phyloP scores from a whole-genome alignment of 2,797 vertebrate species.

The Centropyge bicolor region DNA sequence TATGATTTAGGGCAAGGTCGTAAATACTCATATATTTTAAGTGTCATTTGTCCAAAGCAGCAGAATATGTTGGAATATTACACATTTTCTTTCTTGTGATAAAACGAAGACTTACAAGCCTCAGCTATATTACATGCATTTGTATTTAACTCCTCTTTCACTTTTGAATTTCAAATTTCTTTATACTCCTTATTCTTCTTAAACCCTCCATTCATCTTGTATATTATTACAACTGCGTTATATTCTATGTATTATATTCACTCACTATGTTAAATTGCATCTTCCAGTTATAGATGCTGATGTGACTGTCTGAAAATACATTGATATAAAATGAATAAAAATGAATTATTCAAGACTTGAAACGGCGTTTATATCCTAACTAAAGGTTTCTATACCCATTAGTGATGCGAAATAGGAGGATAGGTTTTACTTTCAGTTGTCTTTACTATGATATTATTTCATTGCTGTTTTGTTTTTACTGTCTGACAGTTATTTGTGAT shows the following conservation, averaged over 20 bases:
- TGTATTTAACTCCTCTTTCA: too few relatives aligned
- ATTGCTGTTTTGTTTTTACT: background rate
- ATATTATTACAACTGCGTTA: background rate
- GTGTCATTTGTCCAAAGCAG: background rate
- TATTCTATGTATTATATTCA: background rate
- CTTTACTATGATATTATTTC: background rate
- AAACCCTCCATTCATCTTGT: too few relatives aligned
- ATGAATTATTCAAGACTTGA: too few relatives aligned
- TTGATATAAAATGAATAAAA: too few relatives aligned
- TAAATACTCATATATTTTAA: background rate
- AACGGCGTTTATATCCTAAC: background rate
- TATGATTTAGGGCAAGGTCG: background rate
- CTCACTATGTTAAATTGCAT: background rate
- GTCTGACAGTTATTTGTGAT: background rate
- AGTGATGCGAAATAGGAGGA: background rate
- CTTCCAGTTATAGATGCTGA: background rate
- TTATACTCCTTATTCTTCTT: background rate
- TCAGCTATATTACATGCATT: background rate
- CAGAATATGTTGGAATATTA: background rate
- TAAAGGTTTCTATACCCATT: background rate
- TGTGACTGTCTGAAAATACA: background rate
- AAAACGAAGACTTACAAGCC: background rate
- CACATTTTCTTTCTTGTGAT: background rate
- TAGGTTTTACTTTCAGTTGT: background rate
- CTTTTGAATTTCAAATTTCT: background rate